Evolutionary conservation across 30 jellyfish, hydroid and myxozoan species (phyloP).

Genomic region (Rhopilema esculentum): DNA sequence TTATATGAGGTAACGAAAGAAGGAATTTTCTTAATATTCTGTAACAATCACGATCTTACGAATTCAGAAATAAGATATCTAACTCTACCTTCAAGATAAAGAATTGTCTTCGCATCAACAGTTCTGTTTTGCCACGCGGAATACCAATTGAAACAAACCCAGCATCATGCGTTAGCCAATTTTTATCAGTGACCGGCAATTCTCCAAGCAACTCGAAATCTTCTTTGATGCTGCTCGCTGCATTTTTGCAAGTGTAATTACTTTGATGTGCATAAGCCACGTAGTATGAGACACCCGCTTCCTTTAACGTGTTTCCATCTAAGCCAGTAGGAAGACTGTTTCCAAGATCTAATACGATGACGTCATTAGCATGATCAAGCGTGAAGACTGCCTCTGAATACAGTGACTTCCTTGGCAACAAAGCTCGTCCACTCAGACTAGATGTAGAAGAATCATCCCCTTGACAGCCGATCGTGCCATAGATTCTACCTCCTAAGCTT

Average conservation of each 20-base stretch:
- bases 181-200: conserved; percentile 17
- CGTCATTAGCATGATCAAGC: conserved; percentile 7
- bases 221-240: not conserved
- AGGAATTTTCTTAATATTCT: not conserved
- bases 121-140: not conserved
- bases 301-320: conserved; percentile 5
- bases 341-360: conserved; percentile 50
- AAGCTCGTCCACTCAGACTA: conserved; percentile 19
- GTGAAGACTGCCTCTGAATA: conserved; percentile 26
- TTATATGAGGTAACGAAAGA: not conserved
- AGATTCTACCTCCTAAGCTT: conserved; percentile 31
- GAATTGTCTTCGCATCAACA: conserved; percentile 3
- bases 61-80: not conserved
- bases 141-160: conserved; percentile 32
- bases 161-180: conserved; percentile 43
- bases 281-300: conserved; percentile 6
- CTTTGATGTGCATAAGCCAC: conserved; percentile 7
- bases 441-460: conserved; percentile 32
- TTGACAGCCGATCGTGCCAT: conserved; percentile 65
- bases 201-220: conserved; percentile 5
- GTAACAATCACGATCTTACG: too few relatives aligned
- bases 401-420: conserved; percentile 7
- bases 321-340: conserved; percentile 41
- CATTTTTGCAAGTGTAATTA: too few relatives aligned
- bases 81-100: conserved; percentile 33